Evolutionary conservation across 2,113 vertebrate genomes (phyloP).

Genomic region (Chunga burmeisteri): DNA sequence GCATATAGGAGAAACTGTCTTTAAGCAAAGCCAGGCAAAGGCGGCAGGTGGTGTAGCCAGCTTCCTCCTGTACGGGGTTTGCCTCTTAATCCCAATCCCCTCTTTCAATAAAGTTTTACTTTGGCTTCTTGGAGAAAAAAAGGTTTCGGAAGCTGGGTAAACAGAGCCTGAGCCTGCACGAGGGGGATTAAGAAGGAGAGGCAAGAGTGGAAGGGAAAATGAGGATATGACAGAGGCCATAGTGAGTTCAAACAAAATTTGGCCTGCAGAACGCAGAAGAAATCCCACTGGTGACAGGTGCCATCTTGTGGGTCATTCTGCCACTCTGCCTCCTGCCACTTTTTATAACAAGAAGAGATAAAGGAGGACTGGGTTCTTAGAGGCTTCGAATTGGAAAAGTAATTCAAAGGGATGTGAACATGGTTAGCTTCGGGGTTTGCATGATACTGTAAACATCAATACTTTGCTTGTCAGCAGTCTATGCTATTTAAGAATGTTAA

Average conservation of each 20-base stretch:
- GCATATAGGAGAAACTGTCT: not conserved
- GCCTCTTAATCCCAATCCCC: slow-evolving; percentile 52
- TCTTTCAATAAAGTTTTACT: slow-evolving; percentile 74
- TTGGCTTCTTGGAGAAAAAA: slow-evolving; percentile 63
- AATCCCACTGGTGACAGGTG: slow-evolving; percentile 95
- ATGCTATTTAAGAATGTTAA: slow-evolving; percentile 58
- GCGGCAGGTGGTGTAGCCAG: not conserved
- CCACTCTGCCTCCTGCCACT: slow-evolving; percentile 96
- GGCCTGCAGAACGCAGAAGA: slow-evolving; percentile 93
- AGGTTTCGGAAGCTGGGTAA: slow-evolving; percentile 66
- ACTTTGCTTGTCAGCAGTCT: slow-evolving; percentile 37
- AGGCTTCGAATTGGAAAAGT: slow-evolving; percentile 69
- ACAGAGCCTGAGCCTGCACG: slow-evolving; percentile 59
- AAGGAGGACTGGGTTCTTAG: slow-evolving; percentile 69
- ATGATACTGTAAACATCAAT: slow-evolving; percentile 59
- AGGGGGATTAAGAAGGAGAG: slow-evolving; percentile 77
- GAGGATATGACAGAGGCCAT: slow-evolving; percentile 95
- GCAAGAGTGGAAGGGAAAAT: slow-evolving; percentile 90
- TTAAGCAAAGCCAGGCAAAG: not conserved
- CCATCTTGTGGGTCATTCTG: slow-evolving; percentile 98
- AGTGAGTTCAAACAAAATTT: slow-evolving; percentile 98
- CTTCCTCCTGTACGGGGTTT: not conserved
- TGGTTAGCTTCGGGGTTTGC: slow-evolving; percentile 61
- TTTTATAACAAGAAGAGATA: slow-evolving; percentile 88
- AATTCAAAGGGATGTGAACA: slow-evolving; percentile 75